A percentile compares a stretch with the other conserved stretches of the same genome.
phyloP scores from a whole-genome alignment of 2,888 invertebrate genomes.

The Cheilosia variabilis region DNA sequence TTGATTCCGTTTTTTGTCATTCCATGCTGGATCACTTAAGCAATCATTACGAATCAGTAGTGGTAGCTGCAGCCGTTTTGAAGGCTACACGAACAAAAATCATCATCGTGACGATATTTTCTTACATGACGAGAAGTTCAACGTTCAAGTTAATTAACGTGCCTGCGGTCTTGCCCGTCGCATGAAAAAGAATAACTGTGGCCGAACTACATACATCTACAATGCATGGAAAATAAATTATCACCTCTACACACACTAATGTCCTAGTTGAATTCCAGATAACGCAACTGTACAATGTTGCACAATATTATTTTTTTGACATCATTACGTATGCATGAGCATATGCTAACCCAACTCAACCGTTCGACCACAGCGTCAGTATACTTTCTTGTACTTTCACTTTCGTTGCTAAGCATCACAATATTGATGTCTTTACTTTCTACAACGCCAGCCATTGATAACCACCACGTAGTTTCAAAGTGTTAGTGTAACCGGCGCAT shows the following conservation, averaged over 20 bases:
- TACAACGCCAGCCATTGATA: slow-evolving; percentile 65
- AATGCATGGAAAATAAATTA: background rate
- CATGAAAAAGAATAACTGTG: background rate
- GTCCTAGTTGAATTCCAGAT: slow-evolving; percentile 22
- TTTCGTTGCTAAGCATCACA: slow-evolving; percentile 46
- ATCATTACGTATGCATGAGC: slow-evolving; percentile 47
- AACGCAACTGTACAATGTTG: slow-evolving; percentile 11
- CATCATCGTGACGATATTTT: too few relatives aligned
- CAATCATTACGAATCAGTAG: too few relatives aligned
- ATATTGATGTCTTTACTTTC: slow-evolving; percentile 65
- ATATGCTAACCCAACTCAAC: slow-evolving; percentile 21
- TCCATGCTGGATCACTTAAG: too few relatives aligned
- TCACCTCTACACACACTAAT: background rate
- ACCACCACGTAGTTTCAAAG: slow-evolving; percentile 41
- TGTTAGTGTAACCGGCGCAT: slow-evolving; percentile 27
- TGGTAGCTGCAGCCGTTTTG: too few relatives aligned
- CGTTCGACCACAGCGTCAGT: slow-evolving; percentile 33
- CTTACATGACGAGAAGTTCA: too few relatives aligned
- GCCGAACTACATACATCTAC: background rate
- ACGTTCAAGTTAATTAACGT: too few relatives aligned
- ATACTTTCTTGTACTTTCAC: slow-evolving; percentile 69
- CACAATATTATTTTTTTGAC: slow-evolving; percentile 37
- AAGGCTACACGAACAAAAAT: too few relatives aligned
- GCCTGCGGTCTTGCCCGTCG: too few relatives aligned
- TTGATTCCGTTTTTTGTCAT: too few relatives aligned